phyloP scores from a whole-genome alignment of 2,113 vertebrate genomes.

The Megalops atlanticus region DNA sequence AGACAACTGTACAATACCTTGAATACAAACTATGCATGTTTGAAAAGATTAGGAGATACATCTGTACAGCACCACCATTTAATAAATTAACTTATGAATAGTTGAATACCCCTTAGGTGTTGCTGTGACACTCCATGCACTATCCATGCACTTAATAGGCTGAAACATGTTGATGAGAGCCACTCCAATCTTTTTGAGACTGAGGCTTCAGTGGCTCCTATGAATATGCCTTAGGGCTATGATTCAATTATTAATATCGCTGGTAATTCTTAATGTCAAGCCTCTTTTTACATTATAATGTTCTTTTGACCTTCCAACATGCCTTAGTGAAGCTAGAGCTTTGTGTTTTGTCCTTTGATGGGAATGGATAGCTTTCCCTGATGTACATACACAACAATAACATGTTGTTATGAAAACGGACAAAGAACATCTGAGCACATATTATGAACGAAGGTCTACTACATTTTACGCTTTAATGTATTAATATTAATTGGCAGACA shows the following conservation, averaged over 20 bases:
- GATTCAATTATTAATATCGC: constrained; percentile 45
- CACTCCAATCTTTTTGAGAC: constrained; percentile 35
- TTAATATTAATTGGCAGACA: too few relatives aligned
- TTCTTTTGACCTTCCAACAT: background rate
- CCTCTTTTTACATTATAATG: background rate
- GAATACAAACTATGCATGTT: background rate
- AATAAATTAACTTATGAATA: constrained; percentile 34
- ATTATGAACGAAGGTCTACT: too few relatives aligned
- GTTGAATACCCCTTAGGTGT: constrained; percentile 37
- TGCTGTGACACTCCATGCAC: constrained; percentile 32
- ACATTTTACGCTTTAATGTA: too few relatives aligned
- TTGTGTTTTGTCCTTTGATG: background rate
- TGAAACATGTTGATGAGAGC: constrained; percentile 47
- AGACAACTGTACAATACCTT: background rate
- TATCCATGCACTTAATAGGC: constrained; percentile 37
- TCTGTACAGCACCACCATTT: background rate
- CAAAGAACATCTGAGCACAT: too few relatives aligned
- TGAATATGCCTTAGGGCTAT: constrained; percentile 42
- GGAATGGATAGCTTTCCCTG: background rate
- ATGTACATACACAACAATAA: background rate
- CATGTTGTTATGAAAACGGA: too few relatives aligned
- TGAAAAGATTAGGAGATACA: background rate
- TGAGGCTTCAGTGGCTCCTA: constrained; percentile 41
- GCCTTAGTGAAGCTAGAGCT: background rate
- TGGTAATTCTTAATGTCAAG: background rate